Evolutionary conservation across 2,797 vertebrate genomes (phyloP).

Genomic region (Sebastiscus albofasciatus): DNA sequence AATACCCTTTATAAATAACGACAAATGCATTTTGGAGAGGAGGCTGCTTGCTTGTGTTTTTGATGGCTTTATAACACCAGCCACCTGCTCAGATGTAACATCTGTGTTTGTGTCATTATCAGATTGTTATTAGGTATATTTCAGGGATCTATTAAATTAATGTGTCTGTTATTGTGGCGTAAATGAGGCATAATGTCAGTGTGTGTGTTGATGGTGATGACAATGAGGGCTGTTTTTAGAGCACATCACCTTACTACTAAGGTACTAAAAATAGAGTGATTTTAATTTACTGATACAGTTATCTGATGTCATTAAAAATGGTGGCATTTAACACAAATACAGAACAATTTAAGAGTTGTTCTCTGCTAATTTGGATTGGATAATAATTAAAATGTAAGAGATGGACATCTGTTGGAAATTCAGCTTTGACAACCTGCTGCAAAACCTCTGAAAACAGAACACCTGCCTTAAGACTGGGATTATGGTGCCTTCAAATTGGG

Average conservation of each 20-base stretch:
- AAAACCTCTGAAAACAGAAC: no score
- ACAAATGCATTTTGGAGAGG: constrained; percentile 41
- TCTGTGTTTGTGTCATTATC: constrained; percentile 40
- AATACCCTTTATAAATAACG: constrained; percentile 47
- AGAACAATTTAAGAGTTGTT: neutral
- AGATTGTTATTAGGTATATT: constrained; percentile 38
- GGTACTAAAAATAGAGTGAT: constrained; percentile 3
- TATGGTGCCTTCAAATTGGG: no score
- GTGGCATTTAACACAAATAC: constrained; percentile 13
- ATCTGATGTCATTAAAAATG: constrained; percentile 13
- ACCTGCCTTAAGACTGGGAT: no score
- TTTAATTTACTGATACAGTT: constrained; percentile 4
- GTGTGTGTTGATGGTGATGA: neutral
- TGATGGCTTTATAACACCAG: constrained; percentile 49
- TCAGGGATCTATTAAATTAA: constrained; percentile 21
- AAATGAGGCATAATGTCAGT: neutral
- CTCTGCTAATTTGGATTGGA: neutral
- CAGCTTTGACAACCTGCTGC: neutral
- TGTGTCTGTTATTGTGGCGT: constrained; percentile 1
- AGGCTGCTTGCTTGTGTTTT: constrained; percentile 42
- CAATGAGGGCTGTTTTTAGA: neutral
- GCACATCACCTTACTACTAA: neutral
- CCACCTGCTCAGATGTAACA: constrained; percentile 57
- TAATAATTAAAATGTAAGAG: neutral
- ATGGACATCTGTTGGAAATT: neutral